Percentiles rank a stretch among this genome's conserved stretches.
phyloP scores from a whole-genome alignment of 2,888 invertebrate species.

The Drosophila paracracens region DNA sequence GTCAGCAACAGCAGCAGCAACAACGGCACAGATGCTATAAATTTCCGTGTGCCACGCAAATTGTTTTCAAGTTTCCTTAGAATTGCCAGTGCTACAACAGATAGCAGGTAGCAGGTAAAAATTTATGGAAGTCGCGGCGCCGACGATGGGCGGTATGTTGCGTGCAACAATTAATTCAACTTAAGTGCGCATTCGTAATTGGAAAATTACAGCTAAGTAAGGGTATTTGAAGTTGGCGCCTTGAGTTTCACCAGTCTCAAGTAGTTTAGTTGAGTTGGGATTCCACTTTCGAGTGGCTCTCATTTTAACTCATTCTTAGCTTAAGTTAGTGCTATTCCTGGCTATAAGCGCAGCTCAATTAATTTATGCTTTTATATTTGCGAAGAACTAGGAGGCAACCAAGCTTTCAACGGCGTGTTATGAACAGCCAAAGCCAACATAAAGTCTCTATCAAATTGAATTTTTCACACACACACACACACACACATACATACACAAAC shows the following conservation, averaged over 20 bases:
- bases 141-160: slow-evolving; percentile 27
- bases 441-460: slow-evolving; percentile 76
- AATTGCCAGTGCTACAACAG: slow-evolving; percentile 60
- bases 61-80: slow-evolving; percentile 56
- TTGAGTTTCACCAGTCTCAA: slow-evolving; percentile 35
- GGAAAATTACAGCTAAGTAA: slow-evolving; percentile 66
- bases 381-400: slow-evolving; percentile 4
- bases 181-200: slow-evolving; percentile 78
- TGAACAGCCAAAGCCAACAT: slow-evolving; percentile 63
- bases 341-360: slow-evolving; percentile 41
- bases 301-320: slow-evolving; percentile 60
- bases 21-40: slow-evolving; percentile 41
- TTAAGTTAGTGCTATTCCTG: slow-evolving; percentile 6
- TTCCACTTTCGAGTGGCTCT: slow-evolving; percentile 47
- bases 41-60: slow-evolving; percentile 59
- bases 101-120: slow-evolving; percentile 34
- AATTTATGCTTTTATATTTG: slow-evolving; percentile 62
- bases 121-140: slow-evolving; percentile 49
- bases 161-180: slow-evolving; percentile 74
- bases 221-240: slow-evolving; percentile 40
- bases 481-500: neutral
- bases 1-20: slow-evolving; percentile 23
- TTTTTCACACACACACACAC: slow-evolving; percentile 45
- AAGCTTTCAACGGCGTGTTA: slow-evolving; percentile 65
- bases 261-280: slow-evolving; percentile 38